Base-by-base conservation (phyloP, 2,113 vertebrate species). In the Capreolus pygargus region DNA sequence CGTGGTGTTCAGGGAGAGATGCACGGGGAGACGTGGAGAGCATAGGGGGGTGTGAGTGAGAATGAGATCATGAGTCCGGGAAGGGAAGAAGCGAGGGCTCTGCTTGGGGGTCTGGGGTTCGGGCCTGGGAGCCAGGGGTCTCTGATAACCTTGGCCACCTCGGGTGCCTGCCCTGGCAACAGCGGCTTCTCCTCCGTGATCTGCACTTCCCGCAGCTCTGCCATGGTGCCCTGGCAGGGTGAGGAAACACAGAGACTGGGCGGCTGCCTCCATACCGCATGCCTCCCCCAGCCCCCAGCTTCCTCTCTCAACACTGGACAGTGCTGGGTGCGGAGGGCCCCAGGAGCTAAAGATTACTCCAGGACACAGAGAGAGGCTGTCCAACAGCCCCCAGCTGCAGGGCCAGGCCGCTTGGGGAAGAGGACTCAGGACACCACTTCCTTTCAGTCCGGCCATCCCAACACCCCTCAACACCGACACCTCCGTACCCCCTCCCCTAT, bases 191-290 rank as follows among this genome's bases (percentile, higher is more conserved):
- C 98, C 83, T 99, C 98, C 0, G 98, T 98, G 86, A 99, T 99
- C 96, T 98, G 98, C 28, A 99, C 98, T 92, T 99, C 98, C 79
- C 98, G 98, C 86, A 99, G 98, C 85, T 98, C 98, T 12, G 98
- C 96, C 98, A 99, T 99, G 95, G 95, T 96, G 86, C 87, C 97
- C 98, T 98, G 97, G 86, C 82, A 95, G 70, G 64, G 39, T 27
- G 58, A 67, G n/a, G 64, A 92, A 90, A 95, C 47, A 67, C 93
- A 15, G 33, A 25, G n/a, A 9, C 17, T 4, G 6, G 30, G 28
- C 57, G 4, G 45, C 27, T 70, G 64, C 33, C 67, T 85, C 57
- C 15, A 91, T 4, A 54, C 25, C 47, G 14, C 17, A 13, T 30
- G 30, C 27, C 50, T 70, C 36, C 23, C 33, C 21, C 9, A 76